phyloP scores from a whole-genome alignment of 1,140 invertebrate genomes.

The Physella acuta region DNA sequence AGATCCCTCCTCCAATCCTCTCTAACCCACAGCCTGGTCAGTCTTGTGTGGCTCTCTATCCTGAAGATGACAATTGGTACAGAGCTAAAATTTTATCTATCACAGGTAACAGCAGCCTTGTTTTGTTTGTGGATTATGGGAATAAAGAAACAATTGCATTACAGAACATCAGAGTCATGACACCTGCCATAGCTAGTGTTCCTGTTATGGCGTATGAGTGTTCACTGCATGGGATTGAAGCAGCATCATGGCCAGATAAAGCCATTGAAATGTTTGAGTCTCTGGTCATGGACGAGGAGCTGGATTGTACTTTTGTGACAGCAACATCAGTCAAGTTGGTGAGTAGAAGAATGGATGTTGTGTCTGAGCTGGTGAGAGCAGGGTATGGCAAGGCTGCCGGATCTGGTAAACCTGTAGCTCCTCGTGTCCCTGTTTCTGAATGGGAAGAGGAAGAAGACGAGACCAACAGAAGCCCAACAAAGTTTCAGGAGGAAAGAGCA shows the following conservation, averaged over 20 bases:
- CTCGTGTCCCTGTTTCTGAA: too few relatives aligned
- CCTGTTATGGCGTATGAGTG: conserved; percentile 39
- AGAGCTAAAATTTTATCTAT: conserved; percentile 71
- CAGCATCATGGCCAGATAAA: conserved; percentile 19
- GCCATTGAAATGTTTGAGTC: conserved; percentile 23
- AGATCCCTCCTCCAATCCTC: background rate
- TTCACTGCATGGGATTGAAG: conserved; percentile 30
- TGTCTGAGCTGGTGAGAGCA: conserved; percentile 19
- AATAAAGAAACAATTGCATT: conserved; percentile 44
- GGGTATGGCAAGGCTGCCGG: conserved; percentile 22
- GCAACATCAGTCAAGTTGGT: conserved; percentile 11
- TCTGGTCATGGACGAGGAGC: conserved; percentile 26
- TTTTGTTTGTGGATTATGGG: conserved; percentile 77
- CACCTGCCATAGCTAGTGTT: conserved; percentile 22
- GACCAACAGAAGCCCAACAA: too few relatives aligned
- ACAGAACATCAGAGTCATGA: conserved; percentile 24
- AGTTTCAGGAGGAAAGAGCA: too few relatives aligned
- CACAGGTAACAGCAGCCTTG: conserved; percentile 65
- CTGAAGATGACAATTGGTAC: conserved; percentile 76
- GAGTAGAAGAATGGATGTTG: conserved; percentile 1
- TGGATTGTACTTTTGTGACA: conserved; percentile 24
- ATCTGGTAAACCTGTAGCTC: too few relatives aligned
- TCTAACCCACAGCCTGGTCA: conserved; percentile 29
- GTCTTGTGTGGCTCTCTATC: conserved; percentile 68
- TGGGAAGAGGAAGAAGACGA: too few relatives aligned